phyloP scores from a whole-genome alignment of 1,140 invertebrate species.

The Drosophila paulistorum region DNA sequence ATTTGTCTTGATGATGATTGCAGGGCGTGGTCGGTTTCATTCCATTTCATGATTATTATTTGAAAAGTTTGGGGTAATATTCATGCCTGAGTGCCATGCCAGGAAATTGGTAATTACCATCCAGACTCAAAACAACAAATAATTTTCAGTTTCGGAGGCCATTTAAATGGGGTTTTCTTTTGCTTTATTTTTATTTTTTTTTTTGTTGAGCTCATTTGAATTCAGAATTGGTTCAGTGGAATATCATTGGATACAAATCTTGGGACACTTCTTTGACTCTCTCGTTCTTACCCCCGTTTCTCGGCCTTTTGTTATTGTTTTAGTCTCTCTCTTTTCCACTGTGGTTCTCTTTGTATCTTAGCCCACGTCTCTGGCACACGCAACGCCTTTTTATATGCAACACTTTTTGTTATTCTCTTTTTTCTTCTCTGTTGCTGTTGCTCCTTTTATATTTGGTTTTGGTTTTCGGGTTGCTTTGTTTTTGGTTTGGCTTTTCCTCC shows the following conservation, averaged over 20 bases:
- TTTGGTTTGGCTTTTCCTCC: conserved; percentile 55
- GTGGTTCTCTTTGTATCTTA: neutral
- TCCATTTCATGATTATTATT: conserved; percentile 49
- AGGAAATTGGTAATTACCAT: conserved; percentile 34
- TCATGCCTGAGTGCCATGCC: conserved; percentile 9
- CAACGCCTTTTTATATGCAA: conserved; percentile 34
- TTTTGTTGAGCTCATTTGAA: conserved; percentile 36
- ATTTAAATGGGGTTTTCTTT: conserved; percentile 27
- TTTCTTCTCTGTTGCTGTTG: conserved; percentile 24
- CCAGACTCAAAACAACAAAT: conserved; percentile 33
- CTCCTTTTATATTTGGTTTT: conserved; percentile 47
- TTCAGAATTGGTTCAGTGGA: conserved; percentile 26
- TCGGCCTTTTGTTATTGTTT: neutral
- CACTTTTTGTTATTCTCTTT: conserved; percentile 42
- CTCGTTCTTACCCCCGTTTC: neutral
- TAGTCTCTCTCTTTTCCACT: neutral
- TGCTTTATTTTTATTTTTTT: neutral
- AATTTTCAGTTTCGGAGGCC: conserved; percentile 59
- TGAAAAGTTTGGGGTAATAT: conserved; percentile 24
- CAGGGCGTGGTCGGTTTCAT: conserved; percentile 27
- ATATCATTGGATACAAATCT: conserved; percentile 10
- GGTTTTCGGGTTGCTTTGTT: conserved; percentile 53
- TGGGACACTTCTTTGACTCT: conserved; percentile 3
- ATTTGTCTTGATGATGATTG: conserved; percentile 63
- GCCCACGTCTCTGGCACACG: neutral